Evolutionary conservation across 1,140 invertebrate genomes (phyloP), one percentile per base, ranked within the genome.

Genomic region (Ceratina calcarata): DNA sequence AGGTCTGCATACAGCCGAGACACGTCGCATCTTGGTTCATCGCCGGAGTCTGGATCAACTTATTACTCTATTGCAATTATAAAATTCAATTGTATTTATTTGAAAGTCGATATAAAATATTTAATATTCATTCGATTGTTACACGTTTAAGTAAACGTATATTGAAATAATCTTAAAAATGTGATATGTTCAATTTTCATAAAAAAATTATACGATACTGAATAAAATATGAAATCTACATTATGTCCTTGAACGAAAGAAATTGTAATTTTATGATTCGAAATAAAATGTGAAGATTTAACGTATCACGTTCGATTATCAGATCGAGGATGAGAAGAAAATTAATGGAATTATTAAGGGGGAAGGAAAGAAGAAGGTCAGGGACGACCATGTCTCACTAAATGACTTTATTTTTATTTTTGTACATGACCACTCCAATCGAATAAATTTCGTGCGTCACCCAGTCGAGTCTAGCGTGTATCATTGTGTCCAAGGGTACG

Each of bases 331-430:
- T 1, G 1, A 6, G 6, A 66, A 15, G 22, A 32, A 1, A 60
- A 49, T 49, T 3, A 53, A 22, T 1, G 18, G 76, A 68, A 77
- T n/a, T 74, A 69, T 37, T 4, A 12, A 18, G 20, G 51, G 13
- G 58, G 76, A 64, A 55, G 37, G 20, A 55, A n/a, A 57, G 65
- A 78, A 78, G 55, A 83, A 60, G 78, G 78, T 72, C 53, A 76
- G 73, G 82, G 70, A 51, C 61, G 57, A 82, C 77, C 37, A 75
- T 37, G 53, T 32, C 49, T 69, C 20, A 70, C 45, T 73, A 80
- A 66, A 20, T 13, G 55, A 69, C 18, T 86, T 86, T 85, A 86
- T 86, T 86, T 86, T 85, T 77, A 82, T 76, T 86, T 82, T 15
- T 81, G 66, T 84, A 82, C 72, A 84, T 82, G 77, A 86, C 77